Conservation (phyloP, 1,140 invertebrate species). For the Archivesica marissinica region DNA sequence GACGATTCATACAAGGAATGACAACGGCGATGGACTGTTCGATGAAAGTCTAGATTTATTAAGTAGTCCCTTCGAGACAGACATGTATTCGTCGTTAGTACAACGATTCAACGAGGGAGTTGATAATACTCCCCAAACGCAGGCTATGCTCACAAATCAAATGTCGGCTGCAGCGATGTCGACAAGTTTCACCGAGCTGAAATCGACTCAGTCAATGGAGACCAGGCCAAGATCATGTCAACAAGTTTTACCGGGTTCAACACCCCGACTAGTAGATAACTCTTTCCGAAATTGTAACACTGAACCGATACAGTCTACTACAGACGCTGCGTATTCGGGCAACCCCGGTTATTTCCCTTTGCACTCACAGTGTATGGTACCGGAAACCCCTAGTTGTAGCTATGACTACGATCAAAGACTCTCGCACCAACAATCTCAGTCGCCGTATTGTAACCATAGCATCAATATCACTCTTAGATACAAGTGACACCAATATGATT, state of each 20-base stretch:
- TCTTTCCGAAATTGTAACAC: constrained; percentile 12
- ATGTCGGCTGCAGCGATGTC: not conserved
- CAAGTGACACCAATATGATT: too few relatives aligned
- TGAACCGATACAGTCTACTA: not conserved
- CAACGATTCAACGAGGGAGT: constrained; percentile 26
- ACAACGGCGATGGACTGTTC: constrained; percentile 2
- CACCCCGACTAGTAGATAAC: constrained; percentile 28
- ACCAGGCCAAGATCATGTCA: constrained; percentile 32
- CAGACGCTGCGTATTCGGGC: constrained; percentile 24
- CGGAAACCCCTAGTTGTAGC: constrained; percentile 6
- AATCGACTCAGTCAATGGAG: constrained; percentile 8
- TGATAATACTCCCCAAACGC: not conserved
- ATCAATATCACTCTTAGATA: constrained; percentile 82
- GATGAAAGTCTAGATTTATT: constrained; percentile 49
- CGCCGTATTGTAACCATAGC: constrained; percentile 76
- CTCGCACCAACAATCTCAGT: constrained; percentile 57
- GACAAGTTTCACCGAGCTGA: constrained; percentile 30
- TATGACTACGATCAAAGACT: constrained; percentile 57
- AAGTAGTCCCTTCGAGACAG: constrained; percentile 48
- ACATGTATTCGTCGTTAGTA: constrained; percentile 50
- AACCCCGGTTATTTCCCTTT: constrained; percentile 40
- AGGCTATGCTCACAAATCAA: not conserved
- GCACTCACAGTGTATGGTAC: constrained; percentile 42
- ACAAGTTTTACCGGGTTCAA: constrained; percentile 16
- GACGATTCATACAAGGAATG: not conserved